Conservation (phyloP, 1,140 invertebrate species). For the Aphelinus certus region DNA sequence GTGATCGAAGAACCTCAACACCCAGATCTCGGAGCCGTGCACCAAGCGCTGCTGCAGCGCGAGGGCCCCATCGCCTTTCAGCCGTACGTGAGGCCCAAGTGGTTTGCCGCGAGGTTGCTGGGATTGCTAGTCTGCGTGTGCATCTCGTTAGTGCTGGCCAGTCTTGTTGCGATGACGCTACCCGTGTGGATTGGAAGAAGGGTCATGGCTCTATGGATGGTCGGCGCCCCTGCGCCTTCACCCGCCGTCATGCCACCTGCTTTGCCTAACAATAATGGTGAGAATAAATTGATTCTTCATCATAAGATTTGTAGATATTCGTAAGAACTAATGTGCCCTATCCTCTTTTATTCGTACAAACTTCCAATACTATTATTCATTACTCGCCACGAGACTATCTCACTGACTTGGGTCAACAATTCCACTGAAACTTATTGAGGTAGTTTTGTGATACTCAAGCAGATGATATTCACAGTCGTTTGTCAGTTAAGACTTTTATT, state of each 20-base stretch:
- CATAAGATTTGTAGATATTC: no score
- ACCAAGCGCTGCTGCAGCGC: constrained; percentile 82
- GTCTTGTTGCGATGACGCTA: constrained; percentile 84
- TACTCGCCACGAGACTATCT: no score
- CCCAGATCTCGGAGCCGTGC: constrained; percentile 80
- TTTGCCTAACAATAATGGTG: constrained; percentile 51
- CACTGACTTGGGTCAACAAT: no score
- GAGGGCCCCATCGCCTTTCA: constrained; percentile 85
- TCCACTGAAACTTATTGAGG: no score
- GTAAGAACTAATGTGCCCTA: no score
- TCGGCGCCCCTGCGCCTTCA: constrained; percentile 66
- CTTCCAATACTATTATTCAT: no score
- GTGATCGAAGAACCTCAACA: constrained; percentile 62
- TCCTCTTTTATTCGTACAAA: no score
- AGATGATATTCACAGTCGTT: no score
- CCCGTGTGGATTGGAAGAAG: constrained; percentile 90
- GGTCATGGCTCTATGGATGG: constrained; percentile 86
- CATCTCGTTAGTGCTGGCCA: constrained; percentile 83
- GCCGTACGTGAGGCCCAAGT: constrained; percentile 85
- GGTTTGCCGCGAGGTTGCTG: constrained; percentile 82
- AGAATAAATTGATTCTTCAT: constrained; percentile 27
- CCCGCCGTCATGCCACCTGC: constrained; percentile 54
- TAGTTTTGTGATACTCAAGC: no score
- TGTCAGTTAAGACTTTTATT: no score
- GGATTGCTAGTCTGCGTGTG: constrained; percentile 84